phyloP scores from a whole-genome alignment of 2,113 vertebrate genomes.

The Perca schrenkii region DNA sequence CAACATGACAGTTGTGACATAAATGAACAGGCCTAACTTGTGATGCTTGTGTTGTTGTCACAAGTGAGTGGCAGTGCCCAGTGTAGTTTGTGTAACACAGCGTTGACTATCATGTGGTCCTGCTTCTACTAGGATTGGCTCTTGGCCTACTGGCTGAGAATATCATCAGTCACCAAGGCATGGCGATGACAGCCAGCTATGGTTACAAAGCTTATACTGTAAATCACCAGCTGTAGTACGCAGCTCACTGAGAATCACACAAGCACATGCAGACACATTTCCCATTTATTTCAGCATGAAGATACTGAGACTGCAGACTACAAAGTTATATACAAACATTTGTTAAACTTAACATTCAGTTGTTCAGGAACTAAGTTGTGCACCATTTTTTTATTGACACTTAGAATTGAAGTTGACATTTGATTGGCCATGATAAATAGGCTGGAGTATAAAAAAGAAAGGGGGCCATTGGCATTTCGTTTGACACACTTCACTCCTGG shows the following conservation, averaged over 20 bases:
- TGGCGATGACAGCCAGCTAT: conserved; percentile 41
- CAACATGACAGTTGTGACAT: neutral
- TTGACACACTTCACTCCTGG: conserved; percentile 57
- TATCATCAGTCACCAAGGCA: conserved; percentile 33
- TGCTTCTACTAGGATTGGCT: conserved; percentile 30
- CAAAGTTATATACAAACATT: neutral
- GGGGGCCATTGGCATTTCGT: conserved; percentile 8
- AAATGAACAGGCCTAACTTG: conserved; percentile 1
- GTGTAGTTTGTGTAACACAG: conserved; percentile 12
- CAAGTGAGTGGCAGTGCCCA: neutral
- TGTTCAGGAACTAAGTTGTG: too few species aligned
- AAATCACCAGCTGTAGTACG: conserved; percentile 29
- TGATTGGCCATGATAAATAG: conserved; percentile 41
- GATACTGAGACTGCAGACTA: neutral
- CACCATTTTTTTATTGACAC: neutral
- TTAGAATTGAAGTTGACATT: neutral
- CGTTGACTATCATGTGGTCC: neutral
- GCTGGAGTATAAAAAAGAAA: conserved; percentile 15
- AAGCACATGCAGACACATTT: conserved; percentile 11
- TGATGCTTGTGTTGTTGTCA: conserved; percentile 21
- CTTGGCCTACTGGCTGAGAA: conserved; percentile 16
- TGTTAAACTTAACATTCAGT: neutral
- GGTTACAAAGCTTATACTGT: conserved; percentile 12
- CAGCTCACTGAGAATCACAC: neutral
- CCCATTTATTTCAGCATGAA: conserved; percentile 4